Conservation (phyloP, 1,140 invertebrate genomes). For the Drosophila persimilis region DNA sequence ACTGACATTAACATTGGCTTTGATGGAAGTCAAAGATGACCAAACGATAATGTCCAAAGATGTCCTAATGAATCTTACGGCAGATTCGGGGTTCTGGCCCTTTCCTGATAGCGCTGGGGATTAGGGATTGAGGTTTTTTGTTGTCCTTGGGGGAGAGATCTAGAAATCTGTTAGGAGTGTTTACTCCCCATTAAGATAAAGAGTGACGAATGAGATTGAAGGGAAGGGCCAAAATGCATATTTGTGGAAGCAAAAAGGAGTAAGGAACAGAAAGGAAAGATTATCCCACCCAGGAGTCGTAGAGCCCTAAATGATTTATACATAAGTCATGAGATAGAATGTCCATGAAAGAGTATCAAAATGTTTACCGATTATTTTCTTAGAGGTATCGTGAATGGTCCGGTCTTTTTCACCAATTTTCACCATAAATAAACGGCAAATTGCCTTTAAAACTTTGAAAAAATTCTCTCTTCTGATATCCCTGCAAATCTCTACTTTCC, state of each 20-base stretch:
- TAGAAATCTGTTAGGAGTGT: conserved; percentile 26
- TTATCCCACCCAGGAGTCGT: neutral
- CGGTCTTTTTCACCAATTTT: no score
- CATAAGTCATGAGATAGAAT: no score
- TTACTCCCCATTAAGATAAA: conserved; percentile 21
- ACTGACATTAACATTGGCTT: conserved; percentile 70
- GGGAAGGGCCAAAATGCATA: conserved; percentile 2
- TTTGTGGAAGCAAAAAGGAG: neutral
- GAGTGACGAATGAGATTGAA: conserved; percentile 35
- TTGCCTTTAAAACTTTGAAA: no score
- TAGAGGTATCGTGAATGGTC: no score
- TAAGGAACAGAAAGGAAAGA: neutral
- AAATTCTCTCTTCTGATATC: no score
- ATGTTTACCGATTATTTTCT: no score
- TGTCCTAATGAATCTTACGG: conserved; percentile 56
- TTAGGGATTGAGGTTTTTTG: neutral
- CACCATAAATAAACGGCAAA: no score
- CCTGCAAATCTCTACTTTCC: no score
- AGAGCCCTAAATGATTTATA: no score
- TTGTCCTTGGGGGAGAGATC: conserved; percentile 23
- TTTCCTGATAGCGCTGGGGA: conserved; percentile 15
- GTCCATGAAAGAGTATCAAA: no score
- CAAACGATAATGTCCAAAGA: conserved; percentile 65
- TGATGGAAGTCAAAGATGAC: conserved; percentile 71
- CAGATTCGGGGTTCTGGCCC: conserved; percentile 6